Evolutionary conservation across 2,797 vertebrate genomes (phyloP), one percentile per base, ranked within the genome.

Genomic region (Novumbra hubbsi): DNA sequence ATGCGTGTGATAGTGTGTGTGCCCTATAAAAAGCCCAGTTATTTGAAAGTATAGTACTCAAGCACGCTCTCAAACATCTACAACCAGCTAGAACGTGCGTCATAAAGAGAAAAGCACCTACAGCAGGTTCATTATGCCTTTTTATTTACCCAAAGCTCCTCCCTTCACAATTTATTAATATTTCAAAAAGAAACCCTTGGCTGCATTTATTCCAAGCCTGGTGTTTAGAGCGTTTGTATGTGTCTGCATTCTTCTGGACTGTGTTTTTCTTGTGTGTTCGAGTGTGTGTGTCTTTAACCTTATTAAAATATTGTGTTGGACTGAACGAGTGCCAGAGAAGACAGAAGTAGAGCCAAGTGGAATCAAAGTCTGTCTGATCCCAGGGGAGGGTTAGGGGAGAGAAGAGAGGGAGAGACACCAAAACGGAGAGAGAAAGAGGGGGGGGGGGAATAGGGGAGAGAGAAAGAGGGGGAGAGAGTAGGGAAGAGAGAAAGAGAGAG

Each of bases 371-470:
- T 24, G 9, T 57, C 8, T 57, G 6, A n/a, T 16, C 55, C 7
- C 55, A 24, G 8, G 21, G n/a, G 60, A 63, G 27, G 21, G 60
- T 27, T 14, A 24, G 21, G 19, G 45, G 65, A 38, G 64, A 38
- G 57, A 63, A 38, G 71, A 27, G 57, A 55, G 60, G 9, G 57
- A 1, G 55, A 19, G 49, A 48, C 28, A 63, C 15, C 11, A 12
- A 63, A 16, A 74, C 45, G 70, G 63, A 72, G 68, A 75, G 32
- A 66, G 57, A 55, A 32, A 7, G 24, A 70, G 34, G 21, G 21
- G 38, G 62, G 67, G 32, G 28, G 27, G 65, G 4, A 65, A 45
- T 27, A 55, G 50, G 28, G 38, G 62, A 71, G 32, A 41, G 27
- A 70, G 4, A 65, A 45, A 0, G 17, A 19, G 24, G 45, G 57